A percentile compares a stretch with the other conserved stretches of the same genome.
These are phyloP conservation scores for Meganola albula DNA, from an alignment of 2,888 invertebrate genomes.

Conservation along the genomic window DNA sequence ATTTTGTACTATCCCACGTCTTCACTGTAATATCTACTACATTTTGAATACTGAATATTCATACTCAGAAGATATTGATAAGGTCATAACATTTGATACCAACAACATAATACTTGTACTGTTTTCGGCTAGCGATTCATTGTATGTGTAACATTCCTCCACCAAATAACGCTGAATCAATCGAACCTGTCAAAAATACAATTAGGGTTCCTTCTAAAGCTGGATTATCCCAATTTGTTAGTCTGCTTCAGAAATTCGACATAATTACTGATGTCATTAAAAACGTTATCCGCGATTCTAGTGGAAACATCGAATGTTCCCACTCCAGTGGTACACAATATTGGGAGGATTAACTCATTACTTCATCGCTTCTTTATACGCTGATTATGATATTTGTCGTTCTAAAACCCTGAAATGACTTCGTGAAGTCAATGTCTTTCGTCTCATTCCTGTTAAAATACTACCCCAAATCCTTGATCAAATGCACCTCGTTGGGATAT, in stretches of 20 bases:
- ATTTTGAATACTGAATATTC: constrained; percentile 14
- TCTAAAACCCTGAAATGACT: constrained; percentile 11
- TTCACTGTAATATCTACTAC: constrained; percentile 13
- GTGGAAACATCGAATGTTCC: constrained; percentile 13
- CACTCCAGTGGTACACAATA: constrained; percentile 15
- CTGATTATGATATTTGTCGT: constrained; percentile 16
- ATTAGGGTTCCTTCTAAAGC: constrained; percentile 11
- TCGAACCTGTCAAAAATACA: constrained; percentile 14
- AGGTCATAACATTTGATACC: constrained; percentile 15
- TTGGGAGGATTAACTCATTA: constrained; percentile 9
- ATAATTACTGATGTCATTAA: constrained; percentile 12
- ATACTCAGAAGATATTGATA: constrained; percentile 10
- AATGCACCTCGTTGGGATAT: too few relatives aligned
- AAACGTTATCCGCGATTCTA: constrained; percentile 14
- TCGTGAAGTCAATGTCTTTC: constrained; percentile 11
- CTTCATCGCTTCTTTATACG: constrained; percentile 19
- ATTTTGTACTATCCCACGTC: constrained; percentile 17
- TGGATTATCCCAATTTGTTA: too few relatives aligned
- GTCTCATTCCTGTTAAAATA: constrained; percentile 14
- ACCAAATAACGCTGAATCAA: constrained; percentile 20
- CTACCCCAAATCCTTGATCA: too few relatives aligned
- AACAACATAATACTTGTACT: constrained; percentile 14
- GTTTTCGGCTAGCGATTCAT: constrained; percentile 25
- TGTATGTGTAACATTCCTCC: constrained; percentile 72
- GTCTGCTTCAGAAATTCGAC: too few relatives aligned